Evolutionary conservation across 2,888 invertebrate genomes (phyloP).

Genomic region (Noctua comes): DNA sequence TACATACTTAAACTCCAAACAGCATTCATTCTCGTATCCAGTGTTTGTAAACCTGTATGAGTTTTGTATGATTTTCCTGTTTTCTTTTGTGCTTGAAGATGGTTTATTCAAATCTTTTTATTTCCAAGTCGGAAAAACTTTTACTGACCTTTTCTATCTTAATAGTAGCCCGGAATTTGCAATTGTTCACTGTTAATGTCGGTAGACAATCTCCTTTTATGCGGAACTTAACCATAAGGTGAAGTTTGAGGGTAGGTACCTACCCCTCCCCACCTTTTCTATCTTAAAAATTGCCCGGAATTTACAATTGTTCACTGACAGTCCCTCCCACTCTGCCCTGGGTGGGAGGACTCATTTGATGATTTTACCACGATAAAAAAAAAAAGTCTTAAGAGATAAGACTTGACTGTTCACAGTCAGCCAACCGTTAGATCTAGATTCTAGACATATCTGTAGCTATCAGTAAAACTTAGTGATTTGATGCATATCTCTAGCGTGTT

Average conservation of each 20-base stretch:
- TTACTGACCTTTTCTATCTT: neutral
- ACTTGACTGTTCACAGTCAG: neutral
- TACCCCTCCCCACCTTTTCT: too few species aligned
- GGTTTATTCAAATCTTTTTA: neutral
- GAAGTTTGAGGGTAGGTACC: neutral
- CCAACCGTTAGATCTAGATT: conserved; percentile 5
- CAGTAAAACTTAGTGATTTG: neutral
- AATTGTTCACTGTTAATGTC: neutral
- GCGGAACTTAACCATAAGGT: neutral
- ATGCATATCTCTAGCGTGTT: conserved; percentile 14
- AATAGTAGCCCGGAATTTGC: neutral
- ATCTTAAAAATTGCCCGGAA: too few species aligned
- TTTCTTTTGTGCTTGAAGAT: too few species aligned
- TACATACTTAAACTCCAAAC: conserved; percentile 6
- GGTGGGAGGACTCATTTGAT: too few species aligned
- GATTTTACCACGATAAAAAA: too few species aligned
- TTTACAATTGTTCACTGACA: too few species aligned
- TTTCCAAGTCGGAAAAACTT: too few species aligned
- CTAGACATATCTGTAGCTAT: conserved; percentile 8
- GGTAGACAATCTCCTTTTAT: neutral
- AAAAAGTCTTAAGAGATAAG: conserved; percentile 33
- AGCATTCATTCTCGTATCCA: neutral
- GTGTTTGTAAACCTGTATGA: neutral
- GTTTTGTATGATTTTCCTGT: neutral
- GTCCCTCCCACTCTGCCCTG: too few species aligned